Evolutionary conservation across 2,797 vertebrate genomes (phyloP).

Genomic region (Amphiprion clarkii): DNA sequence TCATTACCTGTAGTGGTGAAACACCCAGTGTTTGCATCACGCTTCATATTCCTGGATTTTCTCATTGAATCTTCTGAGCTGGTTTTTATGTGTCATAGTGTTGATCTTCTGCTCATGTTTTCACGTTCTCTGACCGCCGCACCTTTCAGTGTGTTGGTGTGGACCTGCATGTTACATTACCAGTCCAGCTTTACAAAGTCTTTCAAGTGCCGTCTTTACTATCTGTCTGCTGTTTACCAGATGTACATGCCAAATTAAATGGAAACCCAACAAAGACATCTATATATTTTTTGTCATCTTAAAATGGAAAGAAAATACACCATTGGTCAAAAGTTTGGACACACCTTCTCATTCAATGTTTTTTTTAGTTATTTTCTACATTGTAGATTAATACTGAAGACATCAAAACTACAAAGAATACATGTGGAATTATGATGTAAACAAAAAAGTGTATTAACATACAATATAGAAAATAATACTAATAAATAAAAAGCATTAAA

Average conservation of each 20-base stretch:
- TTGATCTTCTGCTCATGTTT: constrained; percentile 13
- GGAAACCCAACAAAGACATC: constrained; percentile 33
- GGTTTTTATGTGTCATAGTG: constrained; percentile 3
- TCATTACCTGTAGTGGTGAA: not conserved
- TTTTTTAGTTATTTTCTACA: too few species aligned
- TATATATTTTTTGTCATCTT: not conserved
- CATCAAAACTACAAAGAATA: too few species aligned
- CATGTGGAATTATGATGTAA: too few species aligned
- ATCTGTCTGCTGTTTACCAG: constrained; percentile 24
- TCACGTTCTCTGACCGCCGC: constrained; percentile 21
- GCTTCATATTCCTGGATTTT: constrained; percentile 13
- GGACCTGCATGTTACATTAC: constrained; percentile 36
- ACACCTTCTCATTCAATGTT: too few species aligned
- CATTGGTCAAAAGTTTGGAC: too few species aligned
- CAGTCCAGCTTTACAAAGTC: constrained; percentile 15
- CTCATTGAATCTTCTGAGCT: not conserved
- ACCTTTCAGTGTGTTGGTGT: constrained; percentile 34
- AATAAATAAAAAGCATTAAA: too few species aligned
- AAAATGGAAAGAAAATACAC: constrained; percentile 1
- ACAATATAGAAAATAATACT: too few species aligned
- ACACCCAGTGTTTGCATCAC: constrained; percentile 13
- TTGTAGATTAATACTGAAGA: too few species aligned
- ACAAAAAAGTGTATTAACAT: too few species aligned
- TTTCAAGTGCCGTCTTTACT: constrained; percentile 20
- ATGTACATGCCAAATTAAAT: constrained; percentile 40